These are phyloP conservation scores for Cydia amplana DNA, from an alignment of 1,140 invertebrate genomes.

Conservation along the genomic window DNA sequence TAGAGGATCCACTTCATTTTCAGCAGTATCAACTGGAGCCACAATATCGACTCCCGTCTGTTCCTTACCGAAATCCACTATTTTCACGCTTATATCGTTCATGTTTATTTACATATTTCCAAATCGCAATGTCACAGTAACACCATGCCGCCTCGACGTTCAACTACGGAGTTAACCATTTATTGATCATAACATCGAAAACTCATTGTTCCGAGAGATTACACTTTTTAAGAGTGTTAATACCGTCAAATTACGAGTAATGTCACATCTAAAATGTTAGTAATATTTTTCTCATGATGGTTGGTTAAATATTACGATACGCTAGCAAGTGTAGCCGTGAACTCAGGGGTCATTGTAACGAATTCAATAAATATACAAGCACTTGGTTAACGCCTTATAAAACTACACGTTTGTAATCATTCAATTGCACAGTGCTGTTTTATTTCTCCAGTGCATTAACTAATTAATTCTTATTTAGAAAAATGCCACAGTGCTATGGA, in stretches of 20 bases:
- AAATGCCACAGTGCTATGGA: constrained; percentile 55
- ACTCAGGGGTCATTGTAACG: constrained; percentile 59
- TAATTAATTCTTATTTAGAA: constrained; percentile 42
- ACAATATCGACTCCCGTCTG: constrained; percentile 50
- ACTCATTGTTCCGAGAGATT: neutral
- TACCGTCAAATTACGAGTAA: constrained; percentile 21
- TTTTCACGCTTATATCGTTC: constrained; percentile 77
- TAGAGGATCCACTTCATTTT: constrained; percentile 72
- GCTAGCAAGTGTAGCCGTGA: constrained; percentile 65
- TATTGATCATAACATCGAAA: constrained; percentile 24
- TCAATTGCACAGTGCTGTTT: neutral
- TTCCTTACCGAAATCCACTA: constrained; percentile 70
- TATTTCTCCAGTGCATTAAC: constrained; percentile 6
- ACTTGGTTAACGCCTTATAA: constrained; percentile 1
- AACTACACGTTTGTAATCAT: constrained; percentile 3
- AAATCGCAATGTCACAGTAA: constrained; percentile 63
- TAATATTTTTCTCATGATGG: constrained; percentile 69
- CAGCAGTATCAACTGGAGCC: constrained; percentile 49
- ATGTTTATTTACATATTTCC: constrained; percentile 79
- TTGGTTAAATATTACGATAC: constrained; percentile 53
- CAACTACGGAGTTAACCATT: constrained; percentile 49
- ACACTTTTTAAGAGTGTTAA: neutral
- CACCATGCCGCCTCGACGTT: constrained; percentile 64
- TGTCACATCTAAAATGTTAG: constrained; percentile 52
- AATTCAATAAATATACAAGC: constrained; percentile 46